Percentiles rank a stretch among this genome's conserved stretches.
phyloP scores from a whole-genome alignment of 2,888 invertebrate genomes.

The Xylocampa areola region DNA sequence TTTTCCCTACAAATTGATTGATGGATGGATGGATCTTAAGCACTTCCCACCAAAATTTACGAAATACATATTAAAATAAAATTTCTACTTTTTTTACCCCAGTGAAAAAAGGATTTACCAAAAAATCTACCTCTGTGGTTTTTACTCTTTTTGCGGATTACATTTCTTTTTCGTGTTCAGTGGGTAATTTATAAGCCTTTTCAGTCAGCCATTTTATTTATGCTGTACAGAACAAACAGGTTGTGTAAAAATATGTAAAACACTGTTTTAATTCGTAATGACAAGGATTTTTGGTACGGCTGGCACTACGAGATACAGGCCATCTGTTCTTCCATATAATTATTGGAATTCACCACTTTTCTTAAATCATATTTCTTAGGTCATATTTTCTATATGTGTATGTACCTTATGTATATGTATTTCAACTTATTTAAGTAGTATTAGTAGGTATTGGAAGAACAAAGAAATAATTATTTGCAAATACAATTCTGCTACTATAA shows the following conservation, averaged over 20 bases:
- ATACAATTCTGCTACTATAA: no score
- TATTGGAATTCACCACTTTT: no score
- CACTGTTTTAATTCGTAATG: neutral
- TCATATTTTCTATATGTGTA: no score
- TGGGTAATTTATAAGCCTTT: neutral
- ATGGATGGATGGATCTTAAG: slow-evolving; percentile 29
- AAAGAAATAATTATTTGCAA: no score
- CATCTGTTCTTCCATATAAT: no score
- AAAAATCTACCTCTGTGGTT: neutral
- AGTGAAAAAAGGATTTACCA: neutral
- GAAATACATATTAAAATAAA: slow-evolving; percentile 24
- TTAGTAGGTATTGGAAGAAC: no score
- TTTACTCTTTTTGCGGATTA: neutral
- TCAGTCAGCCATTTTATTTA: neutral
- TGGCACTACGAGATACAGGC: neutral
- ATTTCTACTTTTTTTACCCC: slow-evolving; percentile 4
- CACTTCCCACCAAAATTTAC: slow-evolving; percentile 21
- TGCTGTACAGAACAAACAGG: neutral
- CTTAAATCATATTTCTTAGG: no score
- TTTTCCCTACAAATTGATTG: slow-evolving; percentile 32
- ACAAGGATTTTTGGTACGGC: neutral
- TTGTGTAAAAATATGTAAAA: neutral
- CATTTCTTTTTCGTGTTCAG: no score
- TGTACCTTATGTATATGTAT: no score
- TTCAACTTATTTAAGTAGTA: no score